Percentiles rank a stretch among this genome's conserved stretches.
Evolutionary conservation across 2,797 vertebrate genomes (phyloP).

Genomic region (Eurystomus glaucurus): DNA sequence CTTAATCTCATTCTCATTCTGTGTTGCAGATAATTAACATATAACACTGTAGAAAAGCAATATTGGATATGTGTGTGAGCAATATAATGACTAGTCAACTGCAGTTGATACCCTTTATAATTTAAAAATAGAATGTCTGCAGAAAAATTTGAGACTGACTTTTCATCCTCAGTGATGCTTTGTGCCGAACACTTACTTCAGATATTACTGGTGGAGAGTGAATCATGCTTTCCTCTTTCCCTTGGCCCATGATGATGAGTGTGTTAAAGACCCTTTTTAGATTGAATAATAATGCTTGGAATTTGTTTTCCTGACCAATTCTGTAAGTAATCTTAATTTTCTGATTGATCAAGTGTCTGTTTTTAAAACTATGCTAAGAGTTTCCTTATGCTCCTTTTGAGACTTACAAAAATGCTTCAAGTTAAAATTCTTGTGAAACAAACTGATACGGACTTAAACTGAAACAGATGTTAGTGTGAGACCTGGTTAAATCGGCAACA

Average conservation of each 20-base stretch:
- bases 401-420: background rate
- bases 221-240: constrained; percentile 31
- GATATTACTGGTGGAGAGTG: constrained; percentile 23
- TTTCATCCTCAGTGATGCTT: background rate
- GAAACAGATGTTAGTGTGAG: constrained; percentile 21
- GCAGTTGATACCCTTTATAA: background rate
- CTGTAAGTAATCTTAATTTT: background rate
- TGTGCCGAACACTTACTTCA: constrained; percentile 12
- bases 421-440: background rate
- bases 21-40: background rate
- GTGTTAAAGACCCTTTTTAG: constrained; percentile 2
- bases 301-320: constrained; percentile 22
- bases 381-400: constrained; percentile 21
- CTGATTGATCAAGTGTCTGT: background rate
- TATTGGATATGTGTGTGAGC: background rate
- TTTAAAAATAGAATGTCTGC: background rate
- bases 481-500: background rate
- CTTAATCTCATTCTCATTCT: background rate
- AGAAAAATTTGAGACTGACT: background rate
- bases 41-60: background rate
- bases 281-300: constrained; percentile 4
- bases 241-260: background rate
- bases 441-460: background rate
- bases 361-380: background rate
- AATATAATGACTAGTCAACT: background rate